Evolutionary conservation across 2,797 vertebrate species (phyloP), one percentile per base, ranked within the genome.

Genomic region (Poecilia picta): DNA sequence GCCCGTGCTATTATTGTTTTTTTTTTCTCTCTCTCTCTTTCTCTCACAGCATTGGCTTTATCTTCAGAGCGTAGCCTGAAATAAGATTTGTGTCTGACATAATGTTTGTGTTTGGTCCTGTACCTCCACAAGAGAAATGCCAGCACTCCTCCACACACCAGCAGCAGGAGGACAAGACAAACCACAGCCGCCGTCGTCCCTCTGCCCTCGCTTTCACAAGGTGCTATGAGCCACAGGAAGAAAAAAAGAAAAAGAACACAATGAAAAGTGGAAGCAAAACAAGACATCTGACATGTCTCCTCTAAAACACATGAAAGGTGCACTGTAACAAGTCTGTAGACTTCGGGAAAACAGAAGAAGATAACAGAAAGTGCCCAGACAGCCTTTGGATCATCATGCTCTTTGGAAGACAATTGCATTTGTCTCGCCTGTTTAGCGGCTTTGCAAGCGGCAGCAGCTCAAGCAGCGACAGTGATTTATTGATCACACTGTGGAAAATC

Each of bases 91-190:
- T 75, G 66, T 51, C 64, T 76, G 76, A 57, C 66, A 57, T n/a
- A 46, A 72, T 77, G 72, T 76, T 5, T 46, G 16, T 62, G 73
- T 83, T 85, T 45, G 47, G 85, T 79, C 83, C 77, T 70, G 45
- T 94, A 96, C 96, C 96, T 93, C 89, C 95, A 95, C 62, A 96
- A 82, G 73, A 95, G 86, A 87, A 94, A 91, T 0, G 85, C 89
- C 84, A 96, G 73, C 55, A 59, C 85, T 77, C 89, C 93, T 66
- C 83, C 93, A 10, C 89, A 49, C 81, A 90, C 41, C 81, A 89
- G 81, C 73, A 95, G 88, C 68, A 95, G 85, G 46, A 95, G 43
- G 75, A 93, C 15, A 25, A 95, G 81, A 81, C 93, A 95, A 68
- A 90, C 84, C 0, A 93, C 77, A 1, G 82, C 92, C 28, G 73